phyloP scores from a whole-genome alignment of 2,113 vertebrate species.

The Antigone vipio region DNA sequence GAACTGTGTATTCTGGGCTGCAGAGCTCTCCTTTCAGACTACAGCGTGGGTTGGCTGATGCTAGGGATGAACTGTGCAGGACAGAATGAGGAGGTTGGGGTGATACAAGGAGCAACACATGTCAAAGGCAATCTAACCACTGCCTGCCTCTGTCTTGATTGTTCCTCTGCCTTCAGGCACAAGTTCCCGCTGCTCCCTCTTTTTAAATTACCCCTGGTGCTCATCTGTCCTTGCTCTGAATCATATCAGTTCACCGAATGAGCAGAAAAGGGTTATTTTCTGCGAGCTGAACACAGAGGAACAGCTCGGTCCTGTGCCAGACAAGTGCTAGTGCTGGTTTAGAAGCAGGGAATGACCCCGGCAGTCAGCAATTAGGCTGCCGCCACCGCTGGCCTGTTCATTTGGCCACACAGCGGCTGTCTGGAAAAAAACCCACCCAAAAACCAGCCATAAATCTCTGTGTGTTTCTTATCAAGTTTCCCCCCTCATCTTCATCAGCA shows the following conservation, averaged over 20 bases:
- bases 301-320: neutral
- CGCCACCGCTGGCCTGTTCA: neutral
- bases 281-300: neutral
- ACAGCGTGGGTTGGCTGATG: neutral
- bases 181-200: neutral
- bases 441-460: neutral
- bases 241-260: neutral
- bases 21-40: neutral
- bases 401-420: neutral
- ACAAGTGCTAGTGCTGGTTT: neutral
- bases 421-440: neutral
- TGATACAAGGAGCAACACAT: neutral
- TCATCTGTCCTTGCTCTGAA: neutral
- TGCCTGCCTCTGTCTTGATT: neutral
- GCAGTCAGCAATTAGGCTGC: neutral
- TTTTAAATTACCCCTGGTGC: neutral
- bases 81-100: neutral
- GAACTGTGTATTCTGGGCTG: neutral
- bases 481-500: neutral
- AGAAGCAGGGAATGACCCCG: rapidly evolving
- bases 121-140: neutral
- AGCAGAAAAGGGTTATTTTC: neutral
- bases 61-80: neutral
- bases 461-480: neutral
- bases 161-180: neutral